Percentiles rank a stretch among this genome's conserved stretches.
Evolutionary conservation across 1,140 invertebrate species (phyloP).

Genomic region (Drosophila parvula): DNA sequence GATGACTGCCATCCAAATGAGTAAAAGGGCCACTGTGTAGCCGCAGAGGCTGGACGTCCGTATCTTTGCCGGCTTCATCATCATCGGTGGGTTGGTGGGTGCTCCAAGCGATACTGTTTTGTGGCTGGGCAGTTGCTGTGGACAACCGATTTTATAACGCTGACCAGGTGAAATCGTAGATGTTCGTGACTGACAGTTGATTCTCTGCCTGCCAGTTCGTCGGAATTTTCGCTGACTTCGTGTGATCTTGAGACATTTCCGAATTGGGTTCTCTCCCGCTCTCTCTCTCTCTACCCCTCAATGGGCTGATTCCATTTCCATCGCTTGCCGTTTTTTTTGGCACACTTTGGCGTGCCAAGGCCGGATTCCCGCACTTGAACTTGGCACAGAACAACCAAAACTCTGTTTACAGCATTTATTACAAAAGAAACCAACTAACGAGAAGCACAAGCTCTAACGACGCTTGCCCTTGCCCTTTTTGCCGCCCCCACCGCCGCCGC

Average conservation of each 20-base stretch:
- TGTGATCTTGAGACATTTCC: constrained; percentile 77
- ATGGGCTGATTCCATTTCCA: constrained; percentile 35
- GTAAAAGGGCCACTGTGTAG: constrained; percentile 37
- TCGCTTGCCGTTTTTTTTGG: constrained; percentile 43
- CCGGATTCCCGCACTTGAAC: constrained; percentile 69
- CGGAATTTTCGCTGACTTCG: constrained; percentile 72
- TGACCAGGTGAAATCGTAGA: constrained; percentile 75
- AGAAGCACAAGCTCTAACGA: constrained; percentile 56
- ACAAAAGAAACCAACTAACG: constrained; percentile 66
- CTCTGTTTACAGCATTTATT: constrained; percentile 61
- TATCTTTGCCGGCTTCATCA: constrained; percentile 46
- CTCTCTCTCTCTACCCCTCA: constrained; percentile 17
- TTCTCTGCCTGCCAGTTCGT: constrained; percentile 57
- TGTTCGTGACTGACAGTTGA: constrained; percentile 72
- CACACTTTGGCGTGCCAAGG: constrained; percentile 61
- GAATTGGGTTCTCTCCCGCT: constrained; percentile 45
- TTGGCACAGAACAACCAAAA: constrained; percentile 36
- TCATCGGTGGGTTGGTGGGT: constrained; percentile 15
- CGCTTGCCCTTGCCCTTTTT: constrained; percentile 83
- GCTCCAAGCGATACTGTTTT: constrained; percentile 43
- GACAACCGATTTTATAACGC: constrained; percentile 64
- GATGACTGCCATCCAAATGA: constrained; percentile 41
- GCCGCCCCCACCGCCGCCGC: constrained; percentile 60
- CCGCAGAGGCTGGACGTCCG: constrained; percentile 14
- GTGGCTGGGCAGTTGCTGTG: constrained; percentile 39